Evolutionary conservation across 2,113 vertebrate genomes (phyloP).

Genomic region (Atractosteus spatula): DNA sequence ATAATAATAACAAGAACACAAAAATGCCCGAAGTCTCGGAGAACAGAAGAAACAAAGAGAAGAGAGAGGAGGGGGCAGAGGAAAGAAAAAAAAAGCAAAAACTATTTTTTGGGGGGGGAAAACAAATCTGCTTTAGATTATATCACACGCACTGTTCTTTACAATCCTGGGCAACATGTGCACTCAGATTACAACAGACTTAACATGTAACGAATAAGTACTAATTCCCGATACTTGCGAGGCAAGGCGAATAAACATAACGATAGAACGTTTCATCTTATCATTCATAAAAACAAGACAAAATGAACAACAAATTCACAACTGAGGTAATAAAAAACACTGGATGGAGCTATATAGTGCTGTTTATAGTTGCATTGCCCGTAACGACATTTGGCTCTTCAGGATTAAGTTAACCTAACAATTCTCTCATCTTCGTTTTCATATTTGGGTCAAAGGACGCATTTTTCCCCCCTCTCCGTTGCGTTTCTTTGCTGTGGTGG

Average conservation of each 20-base stretch:
- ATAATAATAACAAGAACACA: no score
- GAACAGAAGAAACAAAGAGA: slow-evolving; percentile 16
- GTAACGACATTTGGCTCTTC: slow-evolving; percentile 50
- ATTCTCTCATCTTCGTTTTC: slow-evolving; percentile 10
- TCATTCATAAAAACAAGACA: slow-evolving; percentile 55
- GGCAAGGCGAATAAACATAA: slow-evolving; percentile 42
- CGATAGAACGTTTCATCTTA: slow-evolving; percentile 28
- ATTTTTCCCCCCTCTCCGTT: neutral
- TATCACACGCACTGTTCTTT: slow-evolving; percentile 46
- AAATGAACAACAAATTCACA: slow-evolving; percentile 42
- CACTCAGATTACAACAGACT: slow-evolving; percentile 55
- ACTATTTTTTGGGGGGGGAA: neutral
- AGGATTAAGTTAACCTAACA: slow-evolving; percentile 27
- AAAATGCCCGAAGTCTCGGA: neutral
- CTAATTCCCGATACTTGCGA: slow-evolving; percentile 46
- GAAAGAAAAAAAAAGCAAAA: slow-evolving; percentile 21
- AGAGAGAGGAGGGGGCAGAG: slow-evolving; percentile 12
- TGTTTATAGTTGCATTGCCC: slow-evolving; percentile 52
- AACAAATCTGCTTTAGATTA: no score
- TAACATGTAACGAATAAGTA: slow-evolving; percentile 46
- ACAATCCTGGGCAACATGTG: slow-evolving; percentile 44
- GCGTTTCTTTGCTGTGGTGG: no score
- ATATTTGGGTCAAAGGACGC: slow-evolving; percentile 11
- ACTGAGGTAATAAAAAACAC: slow-evolving; percentile 60
- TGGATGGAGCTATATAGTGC: slow-evolving; percentile 55